A percentile compares a stretch with the other conserved stretches of the same genome.
These are phyloP conservation scores for Arenicola marina DNA, from an alignment of 2,888 invertebrate species.

Conservation along the genomic window DNA sequence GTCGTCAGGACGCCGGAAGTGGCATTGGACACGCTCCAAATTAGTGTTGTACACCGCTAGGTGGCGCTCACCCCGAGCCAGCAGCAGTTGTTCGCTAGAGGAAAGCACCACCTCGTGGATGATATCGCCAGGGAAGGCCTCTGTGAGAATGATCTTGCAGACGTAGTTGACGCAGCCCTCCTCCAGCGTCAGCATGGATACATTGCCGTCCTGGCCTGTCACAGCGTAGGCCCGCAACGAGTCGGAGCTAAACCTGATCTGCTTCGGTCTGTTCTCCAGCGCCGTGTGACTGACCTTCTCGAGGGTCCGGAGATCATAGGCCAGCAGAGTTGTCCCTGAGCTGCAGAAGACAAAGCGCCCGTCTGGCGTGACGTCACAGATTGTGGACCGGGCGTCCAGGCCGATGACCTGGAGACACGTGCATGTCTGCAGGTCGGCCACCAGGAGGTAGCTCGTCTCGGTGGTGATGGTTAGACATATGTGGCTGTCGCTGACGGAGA, in stretches of 20 bases:
- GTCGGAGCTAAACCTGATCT: slow-evolving; percentile 45
- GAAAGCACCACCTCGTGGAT: slow-evolving; percentile 28
- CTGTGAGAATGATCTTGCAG: slow-evolving; percentile 46
- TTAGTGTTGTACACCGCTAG: slow-evolving; percentile 49
- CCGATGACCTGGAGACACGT: slow-evolving; percentile 46
- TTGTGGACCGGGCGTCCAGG: slow-evolving; percentile 45
- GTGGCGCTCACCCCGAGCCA: slow-evolving; percentile 23
- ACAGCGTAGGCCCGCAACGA: slow-evolving; percentile 46
- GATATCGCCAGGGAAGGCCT: slow-evolving; percentile 32
- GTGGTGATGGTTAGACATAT: slow-evolving; percentile 51
- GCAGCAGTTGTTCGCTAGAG: slow-evolving; percentile 24
- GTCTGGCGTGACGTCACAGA: slow-evolving; percentile 52
- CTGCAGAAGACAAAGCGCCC: slow-evolving; percentile 51
- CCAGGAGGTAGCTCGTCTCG: slow-evolving; percentile 52
- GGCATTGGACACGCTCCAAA: slow-evolving; percentile 43
- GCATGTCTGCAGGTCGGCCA: slow-evolving; percentile 46
- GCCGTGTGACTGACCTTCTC: slow-evolving; percentile 44
- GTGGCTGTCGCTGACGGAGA: slow-evolving; percentile 45
- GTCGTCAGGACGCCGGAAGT: slow-evolving; percentile 46
- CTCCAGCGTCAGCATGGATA: slow-evolving; percentile 48
- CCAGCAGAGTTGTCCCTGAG: slow-evolving; percentile 44
- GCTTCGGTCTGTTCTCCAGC: slow-evolving; percentile 41
- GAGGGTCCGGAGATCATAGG: slow-evolving; percentile 47
- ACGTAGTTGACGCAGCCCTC: slow-evolving; percentile 49
- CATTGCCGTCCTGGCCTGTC: slow-evolving; percentile 42